Percentiles rank a stretch among this genome's conserved stretches.
Evolutionary conservation across 2,888 invertebrate genomes (phyloP).

Genomic region (Candidula unifasciata): DNA sequence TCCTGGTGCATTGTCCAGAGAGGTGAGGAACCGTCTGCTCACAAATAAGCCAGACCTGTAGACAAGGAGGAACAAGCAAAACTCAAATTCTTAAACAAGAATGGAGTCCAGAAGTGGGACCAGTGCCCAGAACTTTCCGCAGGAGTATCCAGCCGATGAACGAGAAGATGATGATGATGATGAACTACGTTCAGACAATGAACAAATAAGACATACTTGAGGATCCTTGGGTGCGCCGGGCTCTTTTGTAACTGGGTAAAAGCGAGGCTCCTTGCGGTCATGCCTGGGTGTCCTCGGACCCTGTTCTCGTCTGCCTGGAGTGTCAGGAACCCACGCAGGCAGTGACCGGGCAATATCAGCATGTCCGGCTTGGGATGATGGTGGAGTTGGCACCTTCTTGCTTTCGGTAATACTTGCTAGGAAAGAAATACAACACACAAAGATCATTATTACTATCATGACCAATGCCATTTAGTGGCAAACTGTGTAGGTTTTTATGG

Average conservation of each 20-base stretch:
- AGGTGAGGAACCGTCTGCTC: too few species aligned
- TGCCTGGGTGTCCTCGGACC: constrained; percentile 63
- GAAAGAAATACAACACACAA: not conserved
- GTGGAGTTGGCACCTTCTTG: constrained; percentile 72
- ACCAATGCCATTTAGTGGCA: not conserved
- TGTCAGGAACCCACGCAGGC: constrained; percentile 73
- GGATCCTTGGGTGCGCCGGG: constrained; percentile 76
- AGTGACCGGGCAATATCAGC: constrained; percentile 71
- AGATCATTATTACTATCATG: not conserved
- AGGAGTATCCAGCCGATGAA: too few species aligned
- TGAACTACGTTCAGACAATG: too few species aligned
- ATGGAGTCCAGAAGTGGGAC: too few species aligned
- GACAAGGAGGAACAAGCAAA: too few species aligned
- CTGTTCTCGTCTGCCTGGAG: constrained; percentile 66
- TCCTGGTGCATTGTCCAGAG: too few species aligned
- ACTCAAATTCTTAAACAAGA: too few species aligned
- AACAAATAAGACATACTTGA: constrained; percentile 63
- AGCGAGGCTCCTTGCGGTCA: constrained; percentile 84
- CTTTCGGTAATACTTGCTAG: constrained; percentile 54
- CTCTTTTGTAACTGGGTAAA: constrained; percentile 96
- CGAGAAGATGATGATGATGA: too few species aligned
- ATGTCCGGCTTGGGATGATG: constrained; percentile 59
- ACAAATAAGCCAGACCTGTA: too few species aligned
- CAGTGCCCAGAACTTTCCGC: too few species aligned
- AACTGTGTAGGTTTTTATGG: not conserved